Evolutionary conservation across 1,140 invertebrate species (phyloP).

Genomic region (Ctenoplectra terminalis): DNA sequence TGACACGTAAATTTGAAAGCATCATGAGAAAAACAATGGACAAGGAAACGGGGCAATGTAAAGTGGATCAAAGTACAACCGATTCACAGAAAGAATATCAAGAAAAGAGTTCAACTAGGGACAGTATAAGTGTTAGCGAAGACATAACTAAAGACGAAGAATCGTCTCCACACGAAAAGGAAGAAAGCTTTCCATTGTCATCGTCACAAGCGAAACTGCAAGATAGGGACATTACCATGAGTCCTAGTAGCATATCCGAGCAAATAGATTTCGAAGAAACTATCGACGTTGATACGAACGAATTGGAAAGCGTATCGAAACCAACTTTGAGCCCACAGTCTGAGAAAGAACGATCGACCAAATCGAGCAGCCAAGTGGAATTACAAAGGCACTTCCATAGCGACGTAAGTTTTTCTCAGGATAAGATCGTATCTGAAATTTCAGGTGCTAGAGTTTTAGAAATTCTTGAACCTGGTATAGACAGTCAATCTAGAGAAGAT

Average conservation of each 20-base stretch:
- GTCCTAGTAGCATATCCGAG: slow-evolving; percentile 79
- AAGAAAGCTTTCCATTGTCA: slow-evolving; percentile 71
- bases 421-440: slow-evolving; percentile 69
- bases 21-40: slow-evolving; percentile 67
- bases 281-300: slow-evolving; percentile 65
- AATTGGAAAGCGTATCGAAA: slow-evolving; percentile 63
- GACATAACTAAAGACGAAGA: slow-evolving; percentile 79
- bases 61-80: background rate
- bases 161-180: slow-evolving; percentile 68
- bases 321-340: slow-evolving; percentile 51
- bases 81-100: slow-evolving; percentile 59
- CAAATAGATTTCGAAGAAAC: slow-evolving; percentile 74
- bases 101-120: slow-evolving; percentile 67
- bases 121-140: slow-evolving; percentile 75
- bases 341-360: slow-evolving; percentile 59
- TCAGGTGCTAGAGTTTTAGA: slow-evolving; percentile 78
- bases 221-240: slow-evolving; percentile 77
- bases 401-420: slow-evolving; percentile 57
- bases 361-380: slow-evolving; percentile 42
- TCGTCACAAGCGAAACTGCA: slow-evolving; percentile 68
- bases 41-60: background rate
- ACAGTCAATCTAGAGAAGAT: slow-evolving; percentile 71
- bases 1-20: slow-evolving; percentile 76
- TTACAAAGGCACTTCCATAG: slow-evolving; percentile 41
- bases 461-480: slow-evolving; percentile 74